Percentiles rank a stretch among this genome's conserved stretches.
phyloP scores from a whole-genome alignment of 2,888 invertebrate genomes.

The Anagyrus pseudococci region DNA sequence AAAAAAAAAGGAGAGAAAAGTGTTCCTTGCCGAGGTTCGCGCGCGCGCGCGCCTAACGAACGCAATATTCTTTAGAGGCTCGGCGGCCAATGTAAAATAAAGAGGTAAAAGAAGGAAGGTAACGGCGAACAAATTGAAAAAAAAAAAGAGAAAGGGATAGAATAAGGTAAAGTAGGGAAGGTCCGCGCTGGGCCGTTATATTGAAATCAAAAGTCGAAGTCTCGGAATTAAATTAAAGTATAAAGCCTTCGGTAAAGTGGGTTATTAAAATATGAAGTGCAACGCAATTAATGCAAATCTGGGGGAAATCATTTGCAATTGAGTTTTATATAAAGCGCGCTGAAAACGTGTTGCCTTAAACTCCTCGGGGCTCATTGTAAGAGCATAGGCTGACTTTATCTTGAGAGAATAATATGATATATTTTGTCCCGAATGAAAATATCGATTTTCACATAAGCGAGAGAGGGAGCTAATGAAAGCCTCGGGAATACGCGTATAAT shows the following conservation, averaged over 20 bases:
- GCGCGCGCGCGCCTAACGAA: conserved; percentile 28
- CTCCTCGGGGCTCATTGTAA: too few species aligned
- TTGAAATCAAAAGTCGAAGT: conserved; percentile 29
- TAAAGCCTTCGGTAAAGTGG: conserved; percentile 23
- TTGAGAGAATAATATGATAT: too few species aligned
- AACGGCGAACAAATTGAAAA: background rate
- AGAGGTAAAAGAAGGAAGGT: conserved; percentile 9
- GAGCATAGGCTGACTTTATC: too few species aligned
- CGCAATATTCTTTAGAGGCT: conserved; percentile 21
- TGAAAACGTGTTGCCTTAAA: too few species aligned
- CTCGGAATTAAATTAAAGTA: conserved; percentile 22
- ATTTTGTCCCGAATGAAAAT: too few species aligned
- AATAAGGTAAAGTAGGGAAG: conserved; percentile 19
- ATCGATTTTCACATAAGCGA: too few species aligned
- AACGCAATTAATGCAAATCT: conserved; percentile 31
- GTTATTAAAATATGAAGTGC: conserved; percentile 26
- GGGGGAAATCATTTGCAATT: background rate
- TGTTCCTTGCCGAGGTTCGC: background rate
- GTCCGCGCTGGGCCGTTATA: conserved; percentile 19
- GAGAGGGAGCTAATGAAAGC: too few species aligned
- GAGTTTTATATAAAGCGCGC: too few species aligned
- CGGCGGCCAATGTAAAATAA: background rate
- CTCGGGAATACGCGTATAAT: too few species aligned
- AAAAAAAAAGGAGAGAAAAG: too few species aligned
- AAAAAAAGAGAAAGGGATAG: background rate